These are phyloP conservation scores for Temnothorax nylanderi DNA, from an alignment of 1,140 invertebrate species.

Conservation along the genomic window DNA sequence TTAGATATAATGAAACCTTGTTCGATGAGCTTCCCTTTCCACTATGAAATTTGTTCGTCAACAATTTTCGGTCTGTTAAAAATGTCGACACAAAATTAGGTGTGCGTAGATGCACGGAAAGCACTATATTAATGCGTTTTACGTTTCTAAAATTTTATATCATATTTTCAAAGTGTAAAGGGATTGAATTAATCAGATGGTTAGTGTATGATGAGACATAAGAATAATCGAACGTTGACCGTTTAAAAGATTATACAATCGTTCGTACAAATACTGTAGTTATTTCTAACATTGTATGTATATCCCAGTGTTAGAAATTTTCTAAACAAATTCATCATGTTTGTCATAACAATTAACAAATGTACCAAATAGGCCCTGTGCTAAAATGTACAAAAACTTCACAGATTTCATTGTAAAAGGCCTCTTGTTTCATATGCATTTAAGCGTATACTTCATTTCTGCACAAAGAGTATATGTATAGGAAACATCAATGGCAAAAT, in stretches of 20 bases:
- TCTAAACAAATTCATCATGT: constrained; percentile 58
- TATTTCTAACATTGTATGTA: constrained; percentile 52
- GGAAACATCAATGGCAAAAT: constrained; percentile 46
- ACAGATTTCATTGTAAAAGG: constrained; percentile 32
- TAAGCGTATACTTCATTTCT: constrained; percentile 44
- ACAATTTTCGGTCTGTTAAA: neutral
- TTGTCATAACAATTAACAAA: constrained; percentile 70
- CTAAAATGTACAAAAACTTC: constrained; percentile 59
- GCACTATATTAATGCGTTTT: constrained; percentile 4
- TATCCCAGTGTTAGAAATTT: constrained; percentile 43
- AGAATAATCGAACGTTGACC: constrained; percentile 49
- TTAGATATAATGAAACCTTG: constrained; percentile 64
- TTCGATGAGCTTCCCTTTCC: constrained; percentile 52
- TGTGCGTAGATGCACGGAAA: neutral
- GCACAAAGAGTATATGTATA: neutral
- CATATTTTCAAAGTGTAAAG: constrained; percentile 57
- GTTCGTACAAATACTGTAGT: constrained; percentile 53
- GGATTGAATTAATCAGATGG: constrained; percentile 49
- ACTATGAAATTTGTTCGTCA: constrained; percentile 42
- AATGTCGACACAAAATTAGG: neutral
- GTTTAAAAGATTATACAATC: constrained; percentile 35
- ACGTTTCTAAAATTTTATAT: neutral
- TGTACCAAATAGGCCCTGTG: constrained; percentile 30
- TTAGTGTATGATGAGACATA: constrained; percentile 63
- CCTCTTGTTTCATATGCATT: constrained; percentile 36